A percentile compares a stretch with the other conserved stretches of the same genome.
phyloP scores from a whole-genome alignment of 2,113 vertebrate genomes.

The Oxygymnocypris stewartii region DNA sequence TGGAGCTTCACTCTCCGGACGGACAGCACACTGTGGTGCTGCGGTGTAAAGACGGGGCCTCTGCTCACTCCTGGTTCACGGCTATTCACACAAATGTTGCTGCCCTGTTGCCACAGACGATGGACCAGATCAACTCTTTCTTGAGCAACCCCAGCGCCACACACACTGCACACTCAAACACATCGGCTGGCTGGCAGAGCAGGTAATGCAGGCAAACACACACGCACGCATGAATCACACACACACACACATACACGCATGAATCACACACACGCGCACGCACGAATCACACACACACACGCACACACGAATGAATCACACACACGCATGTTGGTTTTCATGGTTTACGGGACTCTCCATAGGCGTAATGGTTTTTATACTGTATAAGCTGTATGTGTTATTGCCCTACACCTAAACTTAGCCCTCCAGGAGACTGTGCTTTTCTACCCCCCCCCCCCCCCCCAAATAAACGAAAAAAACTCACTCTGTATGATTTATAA shows the following conservation, averaged over 20 bases:
- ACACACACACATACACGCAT: no score
- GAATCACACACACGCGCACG: no score
- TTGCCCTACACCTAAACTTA: no score
- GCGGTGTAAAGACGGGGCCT: conserved; percentile 88
- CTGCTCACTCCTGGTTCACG: conserved; percentile 91
- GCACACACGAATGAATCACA: not conserved
- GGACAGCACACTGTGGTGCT: conserved; percentile 91
- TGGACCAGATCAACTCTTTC: conserved; percentile 88
- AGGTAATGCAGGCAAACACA: no score
- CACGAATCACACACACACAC: conserved; percentile 41
- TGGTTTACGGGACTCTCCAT: no score
- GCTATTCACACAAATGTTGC: conserved; percentile 92
- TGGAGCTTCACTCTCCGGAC: conserved; percentile 95
- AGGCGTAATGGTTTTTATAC: no score
- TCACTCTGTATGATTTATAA: no score
- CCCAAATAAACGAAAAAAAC: no score
- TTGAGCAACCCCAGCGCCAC: conserved; percentile 71
- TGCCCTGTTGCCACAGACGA: conserved; percentile 89
- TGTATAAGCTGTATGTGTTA: no score
- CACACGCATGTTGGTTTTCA: not conserved
- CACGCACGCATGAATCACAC: no score
- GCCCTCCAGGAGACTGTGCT: no score
- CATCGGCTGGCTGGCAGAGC: conserved; percentile 93
- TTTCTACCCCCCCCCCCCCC: no score
- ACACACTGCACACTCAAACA: conserved; percentile 86